phyloP scores from a whole-genome alignment of 2,888 invertebrate genomes.

The Nemapogon koenigi region DNA sequence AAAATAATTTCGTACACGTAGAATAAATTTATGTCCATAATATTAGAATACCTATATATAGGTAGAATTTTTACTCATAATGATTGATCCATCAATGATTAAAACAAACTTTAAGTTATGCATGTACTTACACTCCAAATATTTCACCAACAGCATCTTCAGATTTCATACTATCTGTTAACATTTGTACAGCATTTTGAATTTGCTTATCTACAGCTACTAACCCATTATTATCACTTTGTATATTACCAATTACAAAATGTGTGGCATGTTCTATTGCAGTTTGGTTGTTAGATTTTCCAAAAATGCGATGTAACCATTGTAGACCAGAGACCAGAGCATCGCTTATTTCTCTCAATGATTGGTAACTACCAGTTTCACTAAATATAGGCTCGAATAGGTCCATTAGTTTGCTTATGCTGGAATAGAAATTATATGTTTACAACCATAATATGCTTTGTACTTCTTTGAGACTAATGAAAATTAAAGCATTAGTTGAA shows the following conservation, averaged over 20 bases:
- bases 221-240: slow-evolving; percentile 16
- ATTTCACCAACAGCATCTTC: slow-evolving; percentile 26
- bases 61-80: no score
- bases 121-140: slow-evolving; percentile 49
- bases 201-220: slow-evolving; percentile 14
- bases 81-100: no score
- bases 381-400: slow-evolving; percentile 44
- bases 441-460: background rate
- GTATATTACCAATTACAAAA: slow-evolving; percentile 15
- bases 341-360: slow-evolving; percentile 33
- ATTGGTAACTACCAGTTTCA: slow-evolving; percentile 37
- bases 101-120: no score
- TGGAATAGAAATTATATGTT: slow-evolving; percentile 22
- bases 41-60: no score
- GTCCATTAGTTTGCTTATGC: slow-evolving; percentile 38
- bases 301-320: slow-evolving; percentile 33
- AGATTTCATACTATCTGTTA: slow-evolving; percentile 23
- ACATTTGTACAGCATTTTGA: slow-evolving; percentile 25
- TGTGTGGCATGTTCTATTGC: slow-evolving; percentile 17
- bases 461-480: no score
- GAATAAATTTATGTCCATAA: no score
- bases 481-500: no score
- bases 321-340: slow-evolving; percentile 26
- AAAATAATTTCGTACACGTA: no score
- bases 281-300: slow-evolving; percentile 20